phyloP scores from a whole-genome alignment of 1,140 invertebrate species.

The Musca domestica region DNA sequence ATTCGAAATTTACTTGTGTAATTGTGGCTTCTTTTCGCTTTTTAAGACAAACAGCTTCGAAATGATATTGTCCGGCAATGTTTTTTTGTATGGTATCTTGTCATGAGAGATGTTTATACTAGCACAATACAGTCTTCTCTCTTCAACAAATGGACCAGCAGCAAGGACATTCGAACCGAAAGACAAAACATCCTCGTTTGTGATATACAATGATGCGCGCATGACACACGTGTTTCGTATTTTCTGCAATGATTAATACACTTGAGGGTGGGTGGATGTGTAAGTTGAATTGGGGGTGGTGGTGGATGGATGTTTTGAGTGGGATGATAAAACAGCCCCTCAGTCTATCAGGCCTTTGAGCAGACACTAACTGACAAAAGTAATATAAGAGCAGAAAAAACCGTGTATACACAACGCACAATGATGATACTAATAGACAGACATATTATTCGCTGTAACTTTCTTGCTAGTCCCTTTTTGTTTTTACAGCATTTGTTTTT shows the following conservation, averaged over 20 bases:
- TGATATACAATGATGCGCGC: slow-evolving; percentile 9
- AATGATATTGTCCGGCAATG: no score
- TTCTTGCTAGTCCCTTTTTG: neutral
- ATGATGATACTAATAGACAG: slow-evolving; percentile 6
- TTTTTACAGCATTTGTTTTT: neutral
- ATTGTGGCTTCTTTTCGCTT: no score
- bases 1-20: no score
- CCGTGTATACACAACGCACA: neutral
- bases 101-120: no score
- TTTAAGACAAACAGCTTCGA: no score
- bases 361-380: no score
- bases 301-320: neutral
- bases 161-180: neutral
- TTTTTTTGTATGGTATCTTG: no score
- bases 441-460: neutral
- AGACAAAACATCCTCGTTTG: neutral
- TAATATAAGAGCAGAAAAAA: no score
- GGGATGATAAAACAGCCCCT: neutral
- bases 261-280: slow-evolving; percentile 26
- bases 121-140: slow-evolving; percentile 4
- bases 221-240: slow-evolving; percentile 18
- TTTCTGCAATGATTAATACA: slow-evolving; percentile 26
- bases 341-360: neutral
- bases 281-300: neutral
- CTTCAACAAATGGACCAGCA: slow-evolving; percentile 10